Evolutionary conservation across 2,888 invertebrate species (phyloP), one percentile per base, ranked within the genome.

Genomic region (Phania funesta): DNA sequence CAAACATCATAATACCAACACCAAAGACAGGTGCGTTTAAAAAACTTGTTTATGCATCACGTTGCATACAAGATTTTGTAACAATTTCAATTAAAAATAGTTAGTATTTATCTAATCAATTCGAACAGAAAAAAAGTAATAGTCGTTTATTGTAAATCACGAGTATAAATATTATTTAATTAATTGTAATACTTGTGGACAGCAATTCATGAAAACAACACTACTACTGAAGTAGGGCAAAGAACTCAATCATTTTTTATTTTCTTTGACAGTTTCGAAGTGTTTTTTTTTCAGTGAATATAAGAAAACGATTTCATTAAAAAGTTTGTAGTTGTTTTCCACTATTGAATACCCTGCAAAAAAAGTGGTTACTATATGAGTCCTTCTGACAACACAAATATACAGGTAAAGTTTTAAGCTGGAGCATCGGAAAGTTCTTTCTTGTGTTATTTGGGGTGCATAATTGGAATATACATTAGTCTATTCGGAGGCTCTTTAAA

Each of bases 71-170:
- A 68, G 76, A 76, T 76, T 76, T 76, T 76, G 76, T 76, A 76
- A 76, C 60, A 76, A 68, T 67, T 74, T 65, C 79, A 74, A 74
- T 67, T 65, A 74, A 67, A 74, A 67, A 67, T 73, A 52, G 67
- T 67, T 74, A 81, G 74, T 68, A 76, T 68, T 76, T 76, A 76
- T 76, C 68, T 76, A 68, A 76, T 76, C 68, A 68, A 68, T 52
- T 60, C 76, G 26, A 52, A 62, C 60, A 62, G 41, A 60, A 50
- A 56, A 58, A 65, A 68, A 44, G n/a, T n/a, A 62, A 44, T 54
- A 24, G 50, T 73, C 38, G 41, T 76, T 41, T 74, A 64, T 73
- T 41, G 62, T 52, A 73, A 62, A 73, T 73, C 44, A 32, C 58
- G 22, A 52, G 32, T 46, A 54, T 76, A 60, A 68, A 50, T 76